Conservation (phyloP, 2,113 vertebrate genomes). For the Bos taurus region DNA sequence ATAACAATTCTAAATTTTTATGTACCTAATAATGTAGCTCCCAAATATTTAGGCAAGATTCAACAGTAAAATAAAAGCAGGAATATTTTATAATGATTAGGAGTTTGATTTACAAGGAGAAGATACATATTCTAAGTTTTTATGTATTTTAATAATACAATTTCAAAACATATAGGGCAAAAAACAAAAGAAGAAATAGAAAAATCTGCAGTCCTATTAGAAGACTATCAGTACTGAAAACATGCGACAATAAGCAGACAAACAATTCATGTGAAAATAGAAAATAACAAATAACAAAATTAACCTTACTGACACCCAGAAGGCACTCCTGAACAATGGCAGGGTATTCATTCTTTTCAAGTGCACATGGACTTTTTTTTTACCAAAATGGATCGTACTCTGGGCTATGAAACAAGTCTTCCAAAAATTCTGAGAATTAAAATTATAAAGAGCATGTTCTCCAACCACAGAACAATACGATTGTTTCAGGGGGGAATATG, state of each 20-base stretch:
- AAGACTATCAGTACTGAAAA: not conserved
- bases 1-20: not conserved
- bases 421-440: not conserved
- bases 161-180: not conserved
- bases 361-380: not conserved
- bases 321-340: not conserved
- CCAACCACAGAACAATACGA: not conserved
- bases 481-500: not conserved
- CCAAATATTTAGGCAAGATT: not conserved
- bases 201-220: not conserved
- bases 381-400: not conserved
- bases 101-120: not conserved
- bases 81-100: not conserved
- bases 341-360: not conserved
- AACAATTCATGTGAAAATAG: not conserved
- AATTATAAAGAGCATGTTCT: not conserved
- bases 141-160: not conserved
- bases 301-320: not conserved
- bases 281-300: not conserved
- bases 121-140: not conserved
- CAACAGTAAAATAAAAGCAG: not conserved
- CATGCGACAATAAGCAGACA: not conserved
- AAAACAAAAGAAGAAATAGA: not conserved
- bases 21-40: not conserved
- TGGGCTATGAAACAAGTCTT: not conserved